Percentiles rank a stretch among this genome's conserved stretches.
These are phyloP conservation scores for Loris lydekkerianus DNA, from an alignment of 2,797 vertebrate species.

Conservation along the genomic window DNA sequence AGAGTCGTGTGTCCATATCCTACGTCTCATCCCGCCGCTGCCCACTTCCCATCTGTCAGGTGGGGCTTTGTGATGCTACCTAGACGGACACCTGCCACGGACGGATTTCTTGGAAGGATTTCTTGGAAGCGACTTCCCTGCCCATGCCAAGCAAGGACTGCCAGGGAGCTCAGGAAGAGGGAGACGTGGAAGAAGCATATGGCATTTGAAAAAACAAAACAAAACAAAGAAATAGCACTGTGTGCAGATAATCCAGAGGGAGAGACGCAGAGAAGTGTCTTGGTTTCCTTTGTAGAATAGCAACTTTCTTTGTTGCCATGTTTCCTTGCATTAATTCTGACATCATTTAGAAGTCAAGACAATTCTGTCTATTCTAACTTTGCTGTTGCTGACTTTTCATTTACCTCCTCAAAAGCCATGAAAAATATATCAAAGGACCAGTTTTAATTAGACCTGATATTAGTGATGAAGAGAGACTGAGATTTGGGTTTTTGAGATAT, in stretches of 20 bases:
- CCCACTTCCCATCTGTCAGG: background rate
- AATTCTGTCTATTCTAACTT: slow-evolving; percentile 40
- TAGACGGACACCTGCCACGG: background rate
- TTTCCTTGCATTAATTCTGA: slow-evolving; percentile 59
- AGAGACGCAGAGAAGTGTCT: slow-evolving; percentile 49
- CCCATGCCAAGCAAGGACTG: background rate
- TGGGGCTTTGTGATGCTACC: background rate
- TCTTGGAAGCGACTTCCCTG: background rate
- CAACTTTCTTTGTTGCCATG: slow-evolving; percentile 39
- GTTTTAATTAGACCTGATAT: slow-evolving; percentile 23
- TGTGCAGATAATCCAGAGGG: slow-evolving; percentile 8
- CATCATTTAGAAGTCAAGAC: slow-evolving; percentile 59
- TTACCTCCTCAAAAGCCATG: slow-evolving; percentile 15
- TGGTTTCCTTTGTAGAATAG: slow-evolving; percentile 63
- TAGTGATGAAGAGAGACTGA: background rate
- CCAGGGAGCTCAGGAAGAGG: background rate
- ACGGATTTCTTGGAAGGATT: slow-evolving; percentile 44
- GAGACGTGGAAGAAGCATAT: slow-evolving; percentile 55
- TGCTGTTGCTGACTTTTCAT: slow-evolving; percentile 4
- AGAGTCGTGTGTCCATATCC: background rate
- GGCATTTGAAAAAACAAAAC: background rate
- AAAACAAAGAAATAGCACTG: background rate
- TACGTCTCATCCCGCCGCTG: background rate
- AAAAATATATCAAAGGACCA: slow-evolving; percentile 25
- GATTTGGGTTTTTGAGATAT: slow-evolving; percentile 19